Evolutionary conservation across 2,797 vertebrate genomes (phyloP).

Genomic region (Nyctibius grandis): DNA sequence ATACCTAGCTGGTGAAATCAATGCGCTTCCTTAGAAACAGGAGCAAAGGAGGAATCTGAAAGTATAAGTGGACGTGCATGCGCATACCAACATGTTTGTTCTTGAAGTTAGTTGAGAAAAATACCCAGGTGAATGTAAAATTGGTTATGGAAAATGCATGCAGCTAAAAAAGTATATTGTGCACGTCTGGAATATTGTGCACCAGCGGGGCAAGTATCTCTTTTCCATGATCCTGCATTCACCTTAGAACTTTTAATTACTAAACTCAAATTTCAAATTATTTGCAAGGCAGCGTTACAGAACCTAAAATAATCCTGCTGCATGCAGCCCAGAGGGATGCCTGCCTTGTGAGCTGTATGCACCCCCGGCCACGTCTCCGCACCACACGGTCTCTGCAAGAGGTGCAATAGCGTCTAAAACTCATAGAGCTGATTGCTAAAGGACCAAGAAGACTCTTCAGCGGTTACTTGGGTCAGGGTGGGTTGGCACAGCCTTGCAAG

Average conservation of each 20-base stretch:
- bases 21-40: not conserved
- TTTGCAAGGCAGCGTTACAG: not conserved
- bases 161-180: not conserved
- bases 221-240: not conserved
- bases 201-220: not conserved
- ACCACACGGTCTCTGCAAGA: accelerated
- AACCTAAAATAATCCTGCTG: not conserved
- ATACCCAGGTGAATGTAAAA: not conserved
- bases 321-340: accelerated
- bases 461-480: not conserved
- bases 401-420: not conserved
- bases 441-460: not conserved
- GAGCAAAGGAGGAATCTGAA: not conserved
- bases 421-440: not conserved
- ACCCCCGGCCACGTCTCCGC: accelerated
- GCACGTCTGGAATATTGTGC: not conserved
- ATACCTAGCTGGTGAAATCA: not conserved
- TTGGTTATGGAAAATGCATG: not conserved
- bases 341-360: not conserved
- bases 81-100: not conserved
- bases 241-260: not conserved
- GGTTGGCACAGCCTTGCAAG: not conserved
- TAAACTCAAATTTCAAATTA: not conserved
- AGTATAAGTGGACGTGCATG: not conserved
- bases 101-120: not conserved